Conservation (phyloP, 1,140 invertebrate genomes). For the Cheumatopsyche charites region DNA sequence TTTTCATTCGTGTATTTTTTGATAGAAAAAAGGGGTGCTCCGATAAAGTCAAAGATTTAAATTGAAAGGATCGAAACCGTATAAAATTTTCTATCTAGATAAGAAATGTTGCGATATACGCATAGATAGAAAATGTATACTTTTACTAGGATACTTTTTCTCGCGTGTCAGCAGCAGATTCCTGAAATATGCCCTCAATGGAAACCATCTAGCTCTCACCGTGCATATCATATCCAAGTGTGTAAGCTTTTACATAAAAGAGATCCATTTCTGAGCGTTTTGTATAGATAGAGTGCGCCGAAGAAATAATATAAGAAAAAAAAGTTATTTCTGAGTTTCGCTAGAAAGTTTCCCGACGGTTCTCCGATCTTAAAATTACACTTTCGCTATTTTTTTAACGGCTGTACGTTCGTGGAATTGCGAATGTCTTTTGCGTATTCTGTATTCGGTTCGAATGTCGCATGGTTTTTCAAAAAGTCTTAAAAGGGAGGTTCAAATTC, state of each 20-base stretch:
- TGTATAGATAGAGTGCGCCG: constrained; percentile 5
- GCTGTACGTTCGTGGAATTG: no score
- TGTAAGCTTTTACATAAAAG: constrained; percentile 20
- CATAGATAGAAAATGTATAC: constrained; percentile 27
- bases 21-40: no score
- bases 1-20: no score
- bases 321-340: background rate
- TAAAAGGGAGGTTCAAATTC: no score
- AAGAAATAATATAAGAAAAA: background rate
- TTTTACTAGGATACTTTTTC: constrained; percentile 40
- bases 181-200: constrained; percentile 46
- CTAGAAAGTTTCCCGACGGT: background rate
- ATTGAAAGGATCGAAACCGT: constrained; percentile 14
- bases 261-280: constrained; percentile 25
- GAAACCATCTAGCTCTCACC: constrained; percentile 36
- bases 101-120: background rate
- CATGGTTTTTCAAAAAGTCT: no score
- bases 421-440: no score
- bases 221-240: constrained; percentile 14
- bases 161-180: constrained; percentile 45
- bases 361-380: constrained; percentile 7
- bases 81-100: constrained; percentile 10
- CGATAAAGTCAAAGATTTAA: no score
- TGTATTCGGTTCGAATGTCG: no score
- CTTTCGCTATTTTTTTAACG: no score